Base-by-base conservation (phyloP, 2,113 vertebrate genomes). In the Tupaia chinensis region DNA sequence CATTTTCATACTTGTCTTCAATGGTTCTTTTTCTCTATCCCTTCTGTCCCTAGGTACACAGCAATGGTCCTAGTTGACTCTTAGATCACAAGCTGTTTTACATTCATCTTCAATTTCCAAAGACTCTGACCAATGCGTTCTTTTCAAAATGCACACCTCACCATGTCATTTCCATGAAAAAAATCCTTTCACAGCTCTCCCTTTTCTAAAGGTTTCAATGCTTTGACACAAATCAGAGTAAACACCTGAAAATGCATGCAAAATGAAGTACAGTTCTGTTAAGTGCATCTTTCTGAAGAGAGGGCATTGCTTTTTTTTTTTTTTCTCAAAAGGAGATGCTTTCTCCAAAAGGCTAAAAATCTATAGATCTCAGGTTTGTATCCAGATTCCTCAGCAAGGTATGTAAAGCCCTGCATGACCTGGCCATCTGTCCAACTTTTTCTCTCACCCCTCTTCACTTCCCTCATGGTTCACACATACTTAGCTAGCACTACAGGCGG, bases 71-170 rank as follows among this genome's bases (percentile, higher is more conserved):
- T 79, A 81, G 9, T 68, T n/a, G 9, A 65, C 60, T 93, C 53
- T 89, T 83, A 87, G 44, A 85, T 93, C 91, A 81, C 73, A 85
- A 27, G 61, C n/a, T 72, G 60, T 94, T 93, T 93, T 70, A 88
- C 10, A 93, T 23, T 87, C 34, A 76, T n/a, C 17, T 73, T 91
- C n/a, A 66, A 68, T 54, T 70, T 32, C 87, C 44, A 25, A 80
- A 56, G 69, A 87, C 29, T 27, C 53, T 34, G 54, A n/a, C 23
- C 53, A 79, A 25, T 87, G 25, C 32, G 68, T 61, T 86, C 53
- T 61, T 91, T 84, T 70, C 54, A 91, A 80, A 84, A 76, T 82
- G 69, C 53, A 81, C 32, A 69, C 22, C 2, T 84, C 77, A 91
- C 22, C n/a, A 66, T 29, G 32, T 70, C 60, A 69, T 73, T 93